phyloP scores from a whole-genome alignment of 2,113 vertebrate genomes.

The Trichechus manatus region DNA sequence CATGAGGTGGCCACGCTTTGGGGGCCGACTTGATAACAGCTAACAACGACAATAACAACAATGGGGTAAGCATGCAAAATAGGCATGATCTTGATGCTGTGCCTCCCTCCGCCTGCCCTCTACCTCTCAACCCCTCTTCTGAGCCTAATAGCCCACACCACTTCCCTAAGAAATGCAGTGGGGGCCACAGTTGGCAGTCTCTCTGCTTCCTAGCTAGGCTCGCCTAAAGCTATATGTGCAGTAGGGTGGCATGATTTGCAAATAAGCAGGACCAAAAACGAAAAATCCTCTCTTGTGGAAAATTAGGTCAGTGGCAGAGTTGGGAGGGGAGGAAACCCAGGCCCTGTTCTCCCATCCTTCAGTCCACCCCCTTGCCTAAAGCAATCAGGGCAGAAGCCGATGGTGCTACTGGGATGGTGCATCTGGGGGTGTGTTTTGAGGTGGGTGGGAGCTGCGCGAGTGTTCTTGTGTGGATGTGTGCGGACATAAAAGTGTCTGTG shows the following conservation, averaged over 20 bases:
- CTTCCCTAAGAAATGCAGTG: not conserved
- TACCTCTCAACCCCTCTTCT: not conserved
- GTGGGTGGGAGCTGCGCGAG: accelerated
- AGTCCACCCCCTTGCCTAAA: constrained; percentile 38
- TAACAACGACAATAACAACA: not conserved
- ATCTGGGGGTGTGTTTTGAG: constrained; percentile 53
- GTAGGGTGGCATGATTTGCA: constrained; percentile 70
- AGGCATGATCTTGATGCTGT: not conserved
- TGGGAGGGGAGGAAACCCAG: constrained; percentile 23
- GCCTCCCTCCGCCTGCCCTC: not conserved
- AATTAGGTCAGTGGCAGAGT: constrained; percentile 73
- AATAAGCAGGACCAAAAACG: constrained; percentile 60
- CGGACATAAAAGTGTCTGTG: not conserved
- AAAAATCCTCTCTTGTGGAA: constrained; percentile 65
- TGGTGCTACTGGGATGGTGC: constrained; percentile 19
- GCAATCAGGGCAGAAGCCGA: not conserved
- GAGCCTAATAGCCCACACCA: not conserved
- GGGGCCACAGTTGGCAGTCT: not conserved
- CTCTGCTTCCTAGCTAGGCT: not conserved
- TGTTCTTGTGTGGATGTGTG: not conserved
- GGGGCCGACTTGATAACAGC: not conserved
- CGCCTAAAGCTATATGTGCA: constrained; percentile 47
- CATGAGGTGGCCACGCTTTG: too few relatives aligned
- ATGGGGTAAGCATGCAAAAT: not conserved
- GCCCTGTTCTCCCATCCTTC: constrained; percentile 46